These are phyloP conservation scores for Nixonia krombeini DNA, from an alignment of 1,140 invertebrate species.

Conservation along the genomic window DNA sequence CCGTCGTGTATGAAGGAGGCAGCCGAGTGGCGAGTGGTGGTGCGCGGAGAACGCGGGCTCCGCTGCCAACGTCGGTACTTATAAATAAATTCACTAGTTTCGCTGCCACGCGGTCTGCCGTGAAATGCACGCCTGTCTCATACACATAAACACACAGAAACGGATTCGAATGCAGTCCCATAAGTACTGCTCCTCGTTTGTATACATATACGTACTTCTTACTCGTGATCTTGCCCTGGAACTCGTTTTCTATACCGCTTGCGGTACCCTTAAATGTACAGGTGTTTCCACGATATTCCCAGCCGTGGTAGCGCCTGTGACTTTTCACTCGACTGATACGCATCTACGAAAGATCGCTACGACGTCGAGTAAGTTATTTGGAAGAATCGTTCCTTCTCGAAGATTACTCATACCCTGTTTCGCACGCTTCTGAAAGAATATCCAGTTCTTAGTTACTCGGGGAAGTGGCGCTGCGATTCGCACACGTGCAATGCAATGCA, in stretches of 20 bases:
- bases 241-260: conserved; percentile 10
- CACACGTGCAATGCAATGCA: no score
- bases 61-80: conserved; percentile 33
- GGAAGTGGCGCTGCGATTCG: no score
- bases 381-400: no score
- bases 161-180: conserved; percentile 23
- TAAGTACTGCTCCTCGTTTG: conserved; percentile 13
- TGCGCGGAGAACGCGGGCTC: conserved; percentile 29
- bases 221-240: not conserved
- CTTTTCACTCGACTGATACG: not conserved
- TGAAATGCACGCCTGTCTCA: conserved; percentile 58
- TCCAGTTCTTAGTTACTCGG: no score
- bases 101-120: conserved; percentile 70
- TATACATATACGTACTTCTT: conserved; percentile 5
- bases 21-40: conserved; percentile 15
- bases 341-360: no score
- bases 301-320: conserved; percentile 1
- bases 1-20: conserved; percentile 30
- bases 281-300: conserved; percentile 20
- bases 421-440: no score
- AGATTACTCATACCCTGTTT: no score
- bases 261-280: conserved; percentile 17
- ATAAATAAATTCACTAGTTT: conserved; percentile 59
- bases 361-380: no score
- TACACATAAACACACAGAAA: conserved; percentile 27